phyloP scores from a whole-genome alignment of 2,888 invertebrate species.

The Melinopterus prodromus region DNA sequence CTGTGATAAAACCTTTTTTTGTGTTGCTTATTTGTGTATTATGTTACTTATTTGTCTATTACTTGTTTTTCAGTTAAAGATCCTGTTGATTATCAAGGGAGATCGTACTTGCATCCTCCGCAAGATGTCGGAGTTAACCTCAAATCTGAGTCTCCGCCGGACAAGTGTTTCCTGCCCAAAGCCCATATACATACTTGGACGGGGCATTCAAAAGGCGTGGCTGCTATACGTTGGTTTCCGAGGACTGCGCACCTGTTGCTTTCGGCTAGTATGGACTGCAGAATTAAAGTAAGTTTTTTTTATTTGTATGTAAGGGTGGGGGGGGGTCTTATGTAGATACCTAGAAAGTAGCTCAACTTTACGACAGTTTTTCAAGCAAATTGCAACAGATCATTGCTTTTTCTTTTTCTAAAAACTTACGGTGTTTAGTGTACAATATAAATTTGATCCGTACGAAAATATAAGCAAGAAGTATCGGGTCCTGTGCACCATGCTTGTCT shows the following conservation, averaged over 20 bases:
- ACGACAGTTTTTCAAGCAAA: too few relatives aligned
- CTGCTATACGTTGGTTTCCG: constrained; percentile 95
- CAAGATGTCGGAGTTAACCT: constrained; percentile 92
- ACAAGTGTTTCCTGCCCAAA: constrained; percentile 96
- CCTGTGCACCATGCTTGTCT: too few relatives aligned
- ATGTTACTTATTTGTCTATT: background rate
- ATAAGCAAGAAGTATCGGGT: too few relatives aligned
- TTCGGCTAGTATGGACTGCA: constrained; percentile 96
- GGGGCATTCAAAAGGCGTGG: constrained; percentile 96
- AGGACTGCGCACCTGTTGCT: constrained; percentile 92
- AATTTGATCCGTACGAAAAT: too few relatives aligned
- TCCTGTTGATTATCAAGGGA: constrained; percentile 94
- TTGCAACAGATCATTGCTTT: too few relatives aligned
- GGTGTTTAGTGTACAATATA: too few relatives aligned
- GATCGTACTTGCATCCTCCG: constrained; percentile 93
- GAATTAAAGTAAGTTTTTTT: constrained; percentile 77
- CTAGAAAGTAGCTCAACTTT: background rate
- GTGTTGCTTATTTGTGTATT: background rate
- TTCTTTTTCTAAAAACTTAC: too few relatives aligned
- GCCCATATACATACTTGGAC: constrained; percentile 95
- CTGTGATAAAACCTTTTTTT: background rate
- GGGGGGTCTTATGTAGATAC: too few relatives aligned
- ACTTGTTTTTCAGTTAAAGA: constrained; percentile 76
- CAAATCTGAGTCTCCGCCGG: constrained; percentile 86
- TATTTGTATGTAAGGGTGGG: too few relatives aligned